Base-by-base conservation (phyloP, 2,797 vertebrate species). In the Ptychadena robeensis region DNA sequence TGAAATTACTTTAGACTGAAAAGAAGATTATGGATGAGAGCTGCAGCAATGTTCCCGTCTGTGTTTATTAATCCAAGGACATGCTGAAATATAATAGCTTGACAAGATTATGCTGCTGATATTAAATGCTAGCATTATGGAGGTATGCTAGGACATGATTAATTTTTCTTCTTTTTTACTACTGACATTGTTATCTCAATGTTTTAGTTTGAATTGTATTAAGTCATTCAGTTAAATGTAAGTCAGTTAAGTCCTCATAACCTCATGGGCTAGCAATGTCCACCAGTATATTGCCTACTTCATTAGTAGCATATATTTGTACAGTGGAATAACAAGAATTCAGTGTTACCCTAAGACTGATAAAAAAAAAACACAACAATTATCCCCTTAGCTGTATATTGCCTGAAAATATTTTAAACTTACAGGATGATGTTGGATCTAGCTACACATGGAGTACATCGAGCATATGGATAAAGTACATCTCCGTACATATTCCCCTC, bases 1-100 rank as follows among this genome's bases (percentile, higher is more conserved):
- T 35, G 30, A 83, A 87, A 87, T 87, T 65, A 83, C 30, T 86
- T 88, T 37, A 65, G 44, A 70, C 28, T 83, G 69, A 11, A 87
- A 87, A 59, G 68, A 25, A 87, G 82, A 82, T 32, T 7, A 86
- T 71, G 3, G 30, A 67, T 3, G 10, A 72, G 65, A 48, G 38
- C 44, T 31, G 69, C 48, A 65, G 66, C 38, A 25, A 67, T 81
- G 72, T 57, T 71, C 65, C 75, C 38, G 34, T 48, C 44, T 44
- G 40, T 80, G 38, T 81, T 85, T 80, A 75, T 85, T 85, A 85
- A 85, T 80, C 66, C 78, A 81, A 85, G 83, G 72, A 76, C 83
- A 85, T 76, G 78, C 22, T 71, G 72, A 80, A 85, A 85, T 74
- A 81, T 76, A 85, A 81, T 71, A 75, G 73, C 78, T 76, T 71